Percentiles rank a stretch among this genome's conserved stretches.
Evolutionary conservation across 2,888 invertebrate genomes (phyloP).

Genomic region (Siphlonurus alternatus): DNA sequence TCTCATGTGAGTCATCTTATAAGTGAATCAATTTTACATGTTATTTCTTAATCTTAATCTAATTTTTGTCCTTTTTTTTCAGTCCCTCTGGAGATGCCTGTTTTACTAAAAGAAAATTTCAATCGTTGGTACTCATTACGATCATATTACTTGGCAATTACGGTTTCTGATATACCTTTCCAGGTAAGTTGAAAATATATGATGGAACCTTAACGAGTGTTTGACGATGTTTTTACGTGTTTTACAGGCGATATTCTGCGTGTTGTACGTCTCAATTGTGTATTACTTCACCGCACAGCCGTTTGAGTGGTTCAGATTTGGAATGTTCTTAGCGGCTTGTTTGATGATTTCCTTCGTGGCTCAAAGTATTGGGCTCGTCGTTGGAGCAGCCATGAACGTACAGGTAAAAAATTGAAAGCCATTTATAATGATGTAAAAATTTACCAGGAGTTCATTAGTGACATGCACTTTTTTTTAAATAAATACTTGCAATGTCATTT

Average conservation of each 20-base stretch:
- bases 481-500: background rate
- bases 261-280: slow-evolving; percentile 80
- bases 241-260: slow-evolving; percentile 77
- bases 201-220: background rate
- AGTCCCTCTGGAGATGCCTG: slow-evolving; percentile 94
- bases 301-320: slow-evolving; percentile 59
- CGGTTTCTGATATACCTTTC: slow-evolving; percentile 93
- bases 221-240: too few species aligned
- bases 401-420: slow-evolving; percentile 48
- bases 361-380: slow-evolving; percentile 86
- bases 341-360: slow-evolving; percentile 86
- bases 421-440: background rate
- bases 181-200: slow-evolving; percentile 44
- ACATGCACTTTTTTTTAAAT: background rate
- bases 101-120: slow-evolving; percentile 84
- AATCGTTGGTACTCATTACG: slow-evolving; percentile 94
- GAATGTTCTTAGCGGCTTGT: slow-evolving; percentile 78
- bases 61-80: slow-evolving; percentile 21
- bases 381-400: slow-evolving; percentile 90
- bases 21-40: background rate
- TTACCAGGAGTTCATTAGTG: too few species aligned
- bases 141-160: slow-evolving; percentile 89
- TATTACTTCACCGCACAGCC: slow-evolving; percentile 93
- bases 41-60: background rate
- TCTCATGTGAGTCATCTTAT: slow-evolving; percentile 65